Base-by-base conservation (phyloP, 1,140 invertebrate genomes). In the Heliconius eleuchia region DNA sequence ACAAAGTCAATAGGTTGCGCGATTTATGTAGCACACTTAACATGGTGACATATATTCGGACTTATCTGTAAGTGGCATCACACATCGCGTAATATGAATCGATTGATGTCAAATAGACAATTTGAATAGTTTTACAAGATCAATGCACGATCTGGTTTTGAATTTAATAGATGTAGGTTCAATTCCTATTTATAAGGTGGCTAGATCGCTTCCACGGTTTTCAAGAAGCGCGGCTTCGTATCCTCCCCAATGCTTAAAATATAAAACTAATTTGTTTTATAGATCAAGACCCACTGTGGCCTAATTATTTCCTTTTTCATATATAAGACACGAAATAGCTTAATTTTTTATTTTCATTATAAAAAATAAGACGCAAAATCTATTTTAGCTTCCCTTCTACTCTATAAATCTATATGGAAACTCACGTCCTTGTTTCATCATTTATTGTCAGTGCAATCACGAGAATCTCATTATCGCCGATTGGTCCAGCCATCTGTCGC, bases 401-500 rank as follows among this genome's bases (percentile, higher is more conserved):
- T 1, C 55, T 16, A 66, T 66, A 27, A 66, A 66, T 66, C 23
- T 16, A 66, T 66, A 27, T 66, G 19, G 57, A 27, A 27, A 3
- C 23, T 1, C 3, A 27, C n/a, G 19, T 30, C 60, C 60, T 23
- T 27, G 60, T 66, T 66, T 66, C 52, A 77, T 80, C 80, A 84
- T 84, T 82, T 84, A 77, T 80, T 77, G 78, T 72, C 70, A 39
- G 57, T 72, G 76, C 75, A 72, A 80, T 78, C 78, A 82, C 83
- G 37, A 81, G 81, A 86, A 88, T 89, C 87, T 88, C 85, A 87
- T 88, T 90, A 89, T 83, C 82, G 80, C 82, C 85, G 87, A 90
- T 88, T 85, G 86, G 83, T 78, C 60, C 78, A 75, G 81, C 86
- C 89, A 90, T 90, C 89, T 90, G 89, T 90, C 89, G 86, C 77